These are phyloP conservation scores for Rugalucina vietnamica DNA, from an alignment of 2,888 invertebrate genomes.

Conservation along the genomic window DNA sequence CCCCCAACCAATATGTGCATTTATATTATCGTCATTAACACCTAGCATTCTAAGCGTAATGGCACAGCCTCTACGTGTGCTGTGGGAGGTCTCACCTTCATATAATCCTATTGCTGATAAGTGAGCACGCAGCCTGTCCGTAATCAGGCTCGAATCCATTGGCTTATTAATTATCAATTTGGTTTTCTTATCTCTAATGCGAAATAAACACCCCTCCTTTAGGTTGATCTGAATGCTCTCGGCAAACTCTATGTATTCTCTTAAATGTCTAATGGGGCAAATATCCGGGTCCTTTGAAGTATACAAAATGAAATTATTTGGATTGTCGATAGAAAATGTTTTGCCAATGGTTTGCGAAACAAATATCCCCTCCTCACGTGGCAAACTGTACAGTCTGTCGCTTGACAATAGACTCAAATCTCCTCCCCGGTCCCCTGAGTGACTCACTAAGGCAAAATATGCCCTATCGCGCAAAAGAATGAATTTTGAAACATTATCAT, in stretches of 20 bases:
- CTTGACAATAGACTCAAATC: background rate
- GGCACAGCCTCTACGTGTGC: slow-evolving; percentile 7
- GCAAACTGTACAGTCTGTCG: background rate
- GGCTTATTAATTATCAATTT: background rate
- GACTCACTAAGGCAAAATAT: slow-evolving; percentile 13
- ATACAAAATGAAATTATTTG: slow-evolving; percentile 4
- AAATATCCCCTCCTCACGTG: slow-evolving; percentile 2
- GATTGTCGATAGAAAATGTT: background rate
- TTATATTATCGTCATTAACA: background rate
- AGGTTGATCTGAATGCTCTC: background rate
- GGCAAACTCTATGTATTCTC: background rate
- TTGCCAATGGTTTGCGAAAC: slow-evolving; percentile 7
- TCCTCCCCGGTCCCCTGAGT: slow-evolving; percentile 10
- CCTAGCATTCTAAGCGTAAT: slow-evolving; percentile 6
- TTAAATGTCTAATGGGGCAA: background rate
- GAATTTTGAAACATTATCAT: background rate
- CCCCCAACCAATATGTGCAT: slow-evolving; percentile 20
- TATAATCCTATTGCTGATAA: slow-evolving; percentile 1
- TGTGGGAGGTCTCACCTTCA: slow-evolving; percentile 8
- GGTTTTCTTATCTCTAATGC: background rate
- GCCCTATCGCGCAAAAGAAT: background rate
- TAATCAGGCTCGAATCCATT: background rate
- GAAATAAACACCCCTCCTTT: background rate
- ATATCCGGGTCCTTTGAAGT: background rate
- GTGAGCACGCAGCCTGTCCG: slow-evolving; percentile 2